Evolutionary conservation across 2,797 vertebrate species (phyloP), one percentile per base, ranked within the genome.

Genomic region (Halcyon badia): DNA sequence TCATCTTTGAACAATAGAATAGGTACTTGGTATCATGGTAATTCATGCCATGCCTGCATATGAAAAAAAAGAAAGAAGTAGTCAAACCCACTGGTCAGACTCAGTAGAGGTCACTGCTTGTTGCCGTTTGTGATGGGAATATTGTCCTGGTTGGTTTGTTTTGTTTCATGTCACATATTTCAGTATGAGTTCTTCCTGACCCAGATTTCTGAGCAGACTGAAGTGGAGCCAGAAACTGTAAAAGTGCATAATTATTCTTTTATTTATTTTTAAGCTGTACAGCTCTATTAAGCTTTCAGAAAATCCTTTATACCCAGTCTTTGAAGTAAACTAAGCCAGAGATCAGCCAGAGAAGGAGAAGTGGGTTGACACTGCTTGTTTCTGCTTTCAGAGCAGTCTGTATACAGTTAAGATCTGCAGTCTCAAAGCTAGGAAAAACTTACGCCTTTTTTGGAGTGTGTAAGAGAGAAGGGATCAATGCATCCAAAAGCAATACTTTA

Each of bases 271-370:
- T 94, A 92, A 95, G 75, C 90, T 93, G 83, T 83, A 87, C 93
- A 94, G 66, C 91, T 92, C 93, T 96, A 92, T 95, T 92, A 95
- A 87, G 95, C 94, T 94, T 82, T 90, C 84, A 91, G 79, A 93
- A 79, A 93, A 91, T 93, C 72, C 61, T 85, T 95, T 94, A 75
- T 85, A 97, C 35, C 10, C 86, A 89, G 89, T 48, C 90, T 94
- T 95, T 97, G 94, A 97, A 97, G 91, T 96, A 93, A 95, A 95
- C 70, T 93, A 90, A 95, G 83, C 83, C 86, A 92, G 90, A 95
- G 93, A 93, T 93, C 93, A 95, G 80, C 81, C 54, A 42, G 88
- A 84, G 87, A 69, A 84, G 54, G 51, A 82, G 92, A 87, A 93
- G 64, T 75, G 64, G 49, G 78, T 61, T 95, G 92, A 92, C 65